Evolutionary conservation across 2,797 vertebrate genomes (phyloP).

Genomic region (Bovichtus diacanthus): DNA sequence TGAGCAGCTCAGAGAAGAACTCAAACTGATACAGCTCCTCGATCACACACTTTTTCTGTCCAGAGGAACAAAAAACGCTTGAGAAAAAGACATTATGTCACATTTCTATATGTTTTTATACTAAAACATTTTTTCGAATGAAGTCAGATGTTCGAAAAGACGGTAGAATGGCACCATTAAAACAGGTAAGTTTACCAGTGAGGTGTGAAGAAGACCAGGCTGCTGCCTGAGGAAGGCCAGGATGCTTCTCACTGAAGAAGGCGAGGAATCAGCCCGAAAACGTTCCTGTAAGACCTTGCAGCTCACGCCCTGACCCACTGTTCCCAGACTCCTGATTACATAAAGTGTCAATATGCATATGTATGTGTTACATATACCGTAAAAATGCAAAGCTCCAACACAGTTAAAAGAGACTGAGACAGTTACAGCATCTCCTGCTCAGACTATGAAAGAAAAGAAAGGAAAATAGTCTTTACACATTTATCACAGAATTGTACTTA

Average conservation of each 20-base stretch:
- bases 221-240: constrained; percentile 78
- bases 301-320: constrained; percentile 78
- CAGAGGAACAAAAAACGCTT: constrained; percentile 21
- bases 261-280: constrained; percentile 45
- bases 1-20: constrained; percentile 81
- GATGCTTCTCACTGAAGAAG: constrained; percentile 58
- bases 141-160: too few relatives aligned
- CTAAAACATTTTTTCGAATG: too few relatives aligned
- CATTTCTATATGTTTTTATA: too few relatives aligned
- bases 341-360: background rate
- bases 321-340: constrained; percentile 79
- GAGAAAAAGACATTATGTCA: background rate
- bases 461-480: background rate
- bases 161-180: background rate
- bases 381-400: background rate
- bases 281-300: constrained; percentile 69
- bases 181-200: constrained; percentile 77
- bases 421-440: background rate
- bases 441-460: background rate
- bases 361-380: background rate
- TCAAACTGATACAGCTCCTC: constrained; percentile 76
- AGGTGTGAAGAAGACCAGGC: constrained; percentile 79
- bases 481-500: constrained; percentile 63
- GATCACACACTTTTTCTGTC: constrained; percentile 85
- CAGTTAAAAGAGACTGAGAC: background rate